These are phyloP conservation scores for Zygothrica quintamaculata DNA, from an alignment of 2,888 invertebrate genomes.

Conservation along the genomic window DNA sequence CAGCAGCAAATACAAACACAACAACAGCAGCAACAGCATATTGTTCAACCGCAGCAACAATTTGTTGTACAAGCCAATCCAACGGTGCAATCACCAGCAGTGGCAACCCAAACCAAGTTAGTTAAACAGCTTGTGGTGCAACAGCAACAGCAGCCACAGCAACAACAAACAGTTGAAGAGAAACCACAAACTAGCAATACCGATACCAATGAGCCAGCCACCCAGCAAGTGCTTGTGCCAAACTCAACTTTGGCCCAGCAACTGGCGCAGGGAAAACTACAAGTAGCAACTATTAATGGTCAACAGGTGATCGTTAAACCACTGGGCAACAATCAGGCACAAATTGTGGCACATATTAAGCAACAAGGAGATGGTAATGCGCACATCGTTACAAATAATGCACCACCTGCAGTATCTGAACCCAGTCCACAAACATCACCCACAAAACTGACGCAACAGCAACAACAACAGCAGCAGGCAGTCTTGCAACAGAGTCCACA, in stretches of 20 bases:
- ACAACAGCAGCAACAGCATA: constrained; percentile 62
- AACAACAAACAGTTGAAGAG: constrained; percentile 60
- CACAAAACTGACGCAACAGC: constrained; percentile 46
- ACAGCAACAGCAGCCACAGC: constrained; percentile 54
- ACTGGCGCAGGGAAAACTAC: constrained; percentile 92
- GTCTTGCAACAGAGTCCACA: constrained; percentile 42
- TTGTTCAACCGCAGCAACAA: constrained; percentile 78
- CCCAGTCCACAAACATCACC: constrained; percentile 67
- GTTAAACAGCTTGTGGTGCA: constrained; percentile 55
- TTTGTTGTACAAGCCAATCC: constrained; percentile 71
- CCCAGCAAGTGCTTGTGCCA: constrained; percentile 90
- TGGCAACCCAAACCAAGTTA: constrained; percentile 39
- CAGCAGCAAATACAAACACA: constrained; percentile 69
- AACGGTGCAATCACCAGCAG: constrained; percentile 71
- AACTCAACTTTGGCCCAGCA: constrained; percentile 92
- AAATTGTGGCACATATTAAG: constrained; percentile 90
- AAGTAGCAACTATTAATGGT: constrained; percentile 92
- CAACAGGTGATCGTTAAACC: constrained; percentile 93
- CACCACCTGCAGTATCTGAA: constrained; percentile 73
- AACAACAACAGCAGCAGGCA: constrained; percentile 35
- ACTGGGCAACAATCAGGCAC: constrained; percentile 91
- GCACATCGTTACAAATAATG: constrained; percentile 83
- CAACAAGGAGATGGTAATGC: constrained; percentile 86
- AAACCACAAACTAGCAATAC: constrained; percentile 79
- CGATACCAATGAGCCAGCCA: constrained; percentile 67